Conservation (phyloP, 23 tunicate genomes). For the Clavelina lepadiformis region DNA sequence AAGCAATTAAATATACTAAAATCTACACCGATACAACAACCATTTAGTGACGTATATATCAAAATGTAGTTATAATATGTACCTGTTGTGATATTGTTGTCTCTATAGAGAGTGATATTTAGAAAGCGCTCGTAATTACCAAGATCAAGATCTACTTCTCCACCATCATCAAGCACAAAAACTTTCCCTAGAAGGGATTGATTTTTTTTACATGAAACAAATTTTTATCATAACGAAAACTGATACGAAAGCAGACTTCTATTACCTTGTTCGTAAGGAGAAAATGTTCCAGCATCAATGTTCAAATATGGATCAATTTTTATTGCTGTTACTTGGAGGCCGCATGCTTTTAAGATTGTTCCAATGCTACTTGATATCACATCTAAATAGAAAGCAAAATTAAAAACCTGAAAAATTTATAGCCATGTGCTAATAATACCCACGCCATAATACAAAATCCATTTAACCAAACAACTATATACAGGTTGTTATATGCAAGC, state of each 20-base stretch:
- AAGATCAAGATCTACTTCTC: conserved; percentile 91
- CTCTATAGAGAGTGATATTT: conserved; percentile 65
- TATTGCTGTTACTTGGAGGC: conserved; percentile 87
- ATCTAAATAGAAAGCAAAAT: conserved; percentile 49
- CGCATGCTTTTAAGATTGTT: conserved; percentile 83
- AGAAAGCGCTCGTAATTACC: conserved; percentile 96
- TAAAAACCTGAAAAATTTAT: no score
- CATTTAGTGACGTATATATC: no score
- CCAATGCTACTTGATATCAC: conserved; percentile 93
- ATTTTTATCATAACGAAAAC: no score
- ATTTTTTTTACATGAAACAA: no score
- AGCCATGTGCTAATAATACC: no score
- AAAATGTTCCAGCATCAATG: conserved; percentile 97
- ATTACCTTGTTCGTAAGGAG: conserved; percentile 96
- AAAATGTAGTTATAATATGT: no score
- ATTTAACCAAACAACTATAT: background rate
- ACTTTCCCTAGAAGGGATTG: conserved; percentile 98
- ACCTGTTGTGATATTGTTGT: conserved; percentile 97
- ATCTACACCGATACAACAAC: no score
- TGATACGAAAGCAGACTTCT: background rate
- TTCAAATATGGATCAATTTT: conserved; percentile 95
- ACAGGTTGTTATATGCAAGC: background rate
- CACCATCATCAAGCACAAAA: conserved; percentile 97
- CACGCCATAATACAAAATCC: background rate
- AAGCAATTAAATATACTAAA: no score